Percentiles rank a stretch among this genome's conserved stretches.
Conservation (phyloP, 2,888 invertebrate species). For the Desoria tigrina region DNA sequence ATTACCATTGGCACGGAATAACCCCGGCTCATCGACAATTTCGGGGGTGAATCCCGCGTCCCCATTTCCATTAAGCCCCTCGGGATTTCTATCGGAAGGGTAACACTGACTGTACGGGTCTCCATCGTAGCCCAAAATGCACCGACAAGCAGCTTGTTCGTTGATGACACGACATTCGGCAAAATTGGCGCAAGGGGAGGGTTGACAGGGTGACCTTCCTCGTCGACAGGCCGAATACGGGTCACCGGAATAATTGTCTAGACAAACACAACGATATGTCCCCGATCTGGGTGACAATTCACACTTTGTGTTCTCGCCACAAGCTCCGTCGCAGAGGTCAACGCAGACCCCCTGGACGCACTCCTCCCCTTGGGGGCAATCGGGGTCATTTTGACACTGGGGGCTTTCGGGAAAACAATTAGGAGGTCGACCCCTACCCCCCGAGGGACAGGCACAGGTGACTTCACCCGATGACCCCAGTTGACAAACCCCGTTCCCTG, state of each 20-base stretch:
- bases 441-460: conserved; percentile 29
- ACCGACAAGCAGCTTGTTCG: conserved; percentile 6
- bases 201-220: background rate
- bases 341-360: conserved; percentile 28
- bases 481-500: conserved; percentile 27
- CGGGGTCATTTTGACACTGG: conserved; percentile 5
- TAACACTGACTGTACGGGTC: conserved; percentile 11
- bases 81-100: background rate
- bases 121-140: conserved; percentile 18
- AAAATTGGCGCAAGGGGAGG: conserved; percentile 18
- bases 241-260: conserved; percentile 25
- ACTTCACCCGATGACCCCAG: background rate
- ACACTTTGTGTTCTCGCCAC: conserved; percentile 36
- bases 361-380: conserved; percentile 24
- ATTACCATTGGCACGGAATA: no score
- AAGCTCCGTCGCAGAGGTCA: conserved; percentile 28
- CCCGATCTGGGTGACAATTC: conserved; percentile 11
- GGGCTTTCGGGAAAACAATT: conserved; percentile 19
- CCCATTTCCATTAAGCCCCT: no score
- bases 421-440: conserved; percentile 23
- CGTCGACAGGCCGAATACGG: conserved; percentile 16
- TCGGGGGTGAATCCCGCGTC: background rate
- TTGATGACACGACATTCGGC: conserved; percentile 14
- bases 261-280: conserved; percentile 20
- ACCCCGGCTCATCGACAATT: no score